These are phyloP conservation scores for Catharus ustulatus DNA, from an alignment of 2,797 vertebrate genomes.

Conservation along the genomic window DNA sequence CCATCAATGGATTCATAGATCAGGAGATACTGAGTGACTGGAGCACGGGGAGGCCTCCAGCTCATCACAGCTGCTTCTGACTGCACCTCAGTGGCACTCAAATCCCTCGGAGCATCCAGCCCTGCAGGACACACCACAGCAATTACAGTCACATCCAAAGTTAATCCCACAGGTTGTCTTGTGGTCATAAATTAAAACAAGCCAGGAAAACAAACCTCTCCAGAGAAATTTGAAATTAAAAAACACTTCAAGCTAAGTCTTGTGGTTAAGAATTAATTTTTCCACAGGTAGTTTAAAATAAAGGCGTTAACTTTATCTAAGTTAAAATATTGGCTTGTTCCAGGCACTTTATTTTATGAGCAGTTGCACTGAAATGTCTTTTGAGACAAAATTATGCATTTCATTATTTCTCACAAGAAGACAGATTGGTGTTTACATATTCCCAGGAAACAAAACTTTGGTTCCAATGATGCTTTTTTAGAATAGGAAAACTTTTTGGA, in stretches of 20 bases:
- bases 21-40: constrained; percentile 90
- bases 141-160: background rate
- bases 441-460: background rate
- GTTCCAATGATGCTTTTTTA: background rate
- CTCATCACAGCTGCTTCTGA: constrained; percentile 87
- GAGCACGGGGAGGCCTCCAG: constrained; percentile 89
- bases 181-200: background rate
- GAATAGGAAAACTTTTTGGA: background rate
- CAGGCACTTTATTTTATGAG: background rate
- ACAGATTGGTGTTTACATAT: background rate
- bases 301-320: background rate
- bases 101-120: constrained; percentile 88
- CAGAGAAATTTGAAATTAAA: background rate
- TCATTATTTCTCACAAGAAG: background rate
- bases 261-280: background rate
- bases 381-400: background rate
- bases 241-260: background rate
- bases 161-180: background rate
- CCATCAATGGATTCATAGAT: constrained; percentile 89
- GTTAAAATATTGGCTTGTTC: background rate
- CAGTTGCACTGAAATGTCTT: background rate
- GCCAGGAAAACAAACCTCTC: background rate
- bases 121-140: constrained; percentile 71
- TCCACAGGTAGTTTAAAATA: background rate
- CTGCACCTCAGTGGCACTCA: constrained; percentile 87